Percentiles rank a stretch among this genome's conserved stretches.
These are phyloP conservation scores for Ceryle rudis DNA, from an alignment of 2,797 vertebrate species.

Conservation along the genomic window DNA sequence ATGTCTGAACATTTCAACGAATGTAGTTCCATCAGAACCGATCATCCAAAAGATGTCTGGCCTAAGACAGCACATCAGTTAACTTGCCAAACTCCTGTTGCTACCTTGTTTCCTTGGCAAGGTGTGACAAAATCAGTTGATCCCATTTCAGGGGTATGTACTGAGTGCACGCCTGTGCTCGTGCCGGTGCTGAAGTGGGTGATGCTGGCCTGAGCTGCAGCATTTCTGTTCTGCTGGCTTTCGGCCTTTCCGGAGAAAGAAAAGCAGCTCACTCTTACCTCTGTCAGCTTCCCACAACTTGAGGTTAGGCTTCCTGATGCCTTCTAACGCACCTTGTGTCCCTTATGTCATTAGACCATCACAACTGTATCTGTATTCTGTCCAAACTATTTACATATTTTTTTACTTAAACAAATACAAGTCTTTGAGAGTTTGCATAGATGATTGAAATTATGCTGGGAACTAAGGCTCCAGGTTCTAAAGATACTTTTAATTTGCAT, in stretches of 20 bases:
- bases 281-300: background rate
- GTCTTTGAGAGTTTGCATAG: background rate
- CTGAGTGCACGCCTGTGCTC: background rate
- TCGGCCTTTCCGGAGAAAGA: background rate
- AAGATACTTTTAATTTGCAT: background rate
- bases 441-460: background rate
- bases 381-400: background rate
- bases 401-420: background rate
- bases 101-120: background rate
- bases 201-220: background rate
- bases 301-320: background rate
- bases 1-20: background rate
- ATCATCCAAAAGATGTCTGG: background rate
- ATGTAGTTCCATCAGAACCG: background rate
- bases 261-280: background rate
- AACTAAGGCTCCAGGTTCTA: background rate
- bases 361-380: background rate
- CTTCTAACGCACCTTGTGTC: background rate
- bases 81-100: background rate
- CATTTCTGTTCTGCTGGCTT: background rate
- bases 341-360: background rate
- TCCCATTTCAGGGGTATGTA: background rate
- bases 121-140: background rate
- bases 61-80: background rate
- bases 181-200: background rate